Percentiles rank a stretch among this genome's conserved stretches.
Evolutionary conservation across 2,888 invertebrate genomes (phyloP).

Genomic region (Sturmia bella): DNA sequence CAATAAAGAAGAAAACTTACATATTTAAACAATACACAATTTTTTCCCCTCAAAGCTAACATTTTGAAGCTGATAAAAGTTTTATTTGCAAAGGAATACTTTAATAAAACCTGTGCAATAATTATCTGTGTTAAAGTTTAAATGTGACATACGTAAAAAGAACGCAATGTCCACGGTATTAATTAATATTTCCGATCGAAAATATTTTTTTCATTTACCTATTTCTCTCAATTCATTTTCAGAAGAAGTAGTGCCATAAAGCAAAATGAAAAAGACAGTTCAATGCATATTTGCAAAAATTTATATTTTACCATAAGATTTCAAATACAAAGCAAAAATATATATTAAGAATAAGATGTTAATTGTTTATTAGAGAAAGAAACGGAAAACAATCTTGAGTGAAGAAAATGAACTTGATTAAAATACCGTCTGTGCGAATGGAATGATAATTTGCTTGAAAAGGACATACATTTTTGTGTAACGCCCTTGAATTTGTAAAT

Average conservation of each 20-base stretch:
- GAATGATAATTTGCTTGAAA: not conserved
- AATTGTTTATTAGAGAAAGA: not conserved
- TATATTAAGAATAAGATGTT: not conserved
- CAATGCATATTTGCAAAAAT: conserved; percentile 29
- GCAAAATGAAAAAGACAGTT: conserved; percentile 9
- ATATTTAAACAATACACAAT: conserved; percentile 47
- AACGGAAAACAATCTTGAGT: not conserved
- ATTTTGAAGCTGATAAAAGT: not conserved
- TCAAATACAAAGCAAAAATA: not conserved
- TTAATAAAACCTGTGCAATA: too few relatives aligned
- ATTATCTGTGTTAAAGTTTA: too few relatives aligned
- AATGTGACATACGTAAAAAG: too few relatives aligned
- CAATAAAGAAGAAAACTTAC: conserved; percentile 7
- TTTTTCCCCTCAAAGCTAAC: conserved; percentile 17
- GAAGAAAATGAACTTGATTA: not conserved
- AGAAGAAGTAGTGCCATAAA: conserved; percentile 44
- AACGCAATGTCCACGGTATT: too few relatives aligned
- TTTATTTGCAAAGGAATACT: too few relatives aligned
- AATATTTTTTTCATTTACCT: conserved; percentile 9
- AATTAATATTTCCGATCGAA: not conserved
- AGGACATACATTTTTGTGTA: conserved; percentile 45
- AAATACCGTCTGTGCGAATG: not conserved
- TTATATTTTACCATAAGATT: not conserved
- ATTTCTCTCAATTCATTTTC: conserved; percentile 14
- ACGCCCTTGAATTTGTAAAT: conserved; percentile 51